phyloP scores from a whole-genome alignment of 1,140 invertebrate species.

The Bombus confusus region DNA sequence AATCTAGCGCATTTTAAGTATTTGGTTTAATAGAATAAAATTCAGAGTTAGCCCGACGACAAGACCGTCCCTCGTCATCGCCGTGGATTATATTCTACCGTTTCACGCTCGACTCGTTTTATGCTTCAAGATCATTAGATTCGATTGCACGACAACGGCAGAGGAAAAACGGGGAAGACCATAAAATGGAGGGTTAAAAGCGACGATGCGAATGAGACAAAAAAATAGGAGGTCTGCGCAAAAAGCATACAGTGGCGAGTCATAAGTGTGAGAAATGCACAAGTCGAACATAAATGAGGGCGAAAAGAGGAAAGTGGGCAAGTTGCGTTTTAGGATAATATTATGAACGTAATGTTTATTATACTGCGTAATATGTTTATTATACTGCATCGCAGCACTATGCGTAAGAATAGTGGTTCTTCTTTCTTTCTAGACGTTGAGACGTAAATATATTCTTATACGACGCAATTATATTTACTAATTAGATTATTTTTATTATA shows the following conservation, averaged over 20 bases:
- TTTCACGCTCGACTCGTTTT: conserved; percentile 38
- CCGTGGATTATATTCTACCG: neutral
- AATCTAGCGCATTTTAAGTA: too few relatives aligned
- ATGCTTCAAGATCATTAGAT: conserved; percentile 32
- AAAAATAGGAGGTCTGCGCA: neutral
- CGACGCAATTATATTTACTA: neutral
- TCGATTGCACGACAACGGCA: conserved; percentile 12
- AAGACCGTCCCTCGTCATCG: neutral
- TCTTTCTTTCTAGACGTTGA: neutral
- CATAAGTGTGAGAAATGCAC: conserved; percentile 6
- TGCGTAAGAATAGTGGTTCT: neutral
- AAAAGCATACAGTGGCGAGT: neutral
- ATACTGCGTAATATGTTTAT: neutral
- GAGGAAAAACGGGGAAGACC: neutral
- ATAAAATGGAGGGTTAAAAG: conserved; percentile 5
- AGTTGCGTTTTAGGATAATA: too few relatives aligned
- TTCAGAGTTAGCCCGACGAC: too few relatives aligned
- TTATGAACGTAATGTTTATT: neutral
- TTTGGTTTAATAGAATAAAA: too few relatives aligned
- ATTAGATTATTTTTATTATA: too few relatives aligned
- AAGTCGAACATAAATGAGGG: neutral
- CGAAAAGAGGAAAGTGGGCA: neutral
- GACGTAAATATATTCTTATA: neutral
- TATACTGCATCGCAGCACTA: neutral
- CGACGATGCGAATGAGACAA: neutral